These are phyloP conservation scores for Nannoperca obscura DNA, from an alignment of 2,797 vertebrate species.

Conservation along the genomic window DNA sequence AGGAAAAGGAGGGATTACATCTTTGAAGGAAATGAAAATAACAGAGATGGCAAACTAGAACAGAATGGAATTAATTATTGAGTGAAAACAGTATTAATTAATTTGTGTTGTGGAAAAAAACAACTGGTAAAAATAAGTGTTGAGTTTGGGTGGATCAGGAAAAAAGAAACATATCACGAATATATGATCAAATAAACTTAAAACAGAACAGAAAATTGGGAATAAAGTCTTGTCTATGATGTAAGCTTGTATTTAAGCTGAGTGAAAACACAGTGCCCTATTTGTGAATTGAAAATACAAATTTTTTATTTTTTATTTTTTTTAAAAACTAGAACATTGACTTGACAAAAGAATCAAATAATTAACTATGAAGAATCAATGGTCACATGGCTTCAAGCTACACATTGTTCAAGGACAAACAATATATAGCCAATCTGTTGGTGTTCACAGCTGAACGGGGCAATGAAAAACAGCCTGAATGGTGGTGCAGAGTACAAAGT, in stretches of 20 bases:
- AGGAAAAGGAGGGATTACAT: too few species aligned
- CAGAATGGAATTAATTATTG: neutral
- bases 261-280: neutral
- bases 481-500: neutral
- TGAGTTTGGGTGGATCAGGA: neutral
- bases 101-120: neutral
- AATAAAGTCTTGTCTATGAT: neutral
- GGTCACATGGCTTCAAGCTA: neutral
- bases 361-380: neutral
- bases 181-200: neutral
- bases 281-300: neutral
- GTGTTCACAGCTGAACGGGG: neutral
- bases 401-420: neutral
- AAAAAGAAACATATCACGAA: neutral
- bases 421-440: neutral
- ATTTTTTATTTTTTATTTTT: neutral
- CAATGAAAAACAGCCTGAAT: neutral
- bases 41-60: too few species aligned
- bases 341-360: slow-evolving; percentile 1
- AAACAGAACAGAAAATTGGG: neutral
- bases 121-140: slow-evolving; percentile 5
- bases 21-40: neutral
- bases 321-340: neutral
- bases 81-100: neutral
- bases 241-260: neutral